Conservation (phyloP, 2,113 vertebrate species). For the Henicopernis longicauda region DNA sequence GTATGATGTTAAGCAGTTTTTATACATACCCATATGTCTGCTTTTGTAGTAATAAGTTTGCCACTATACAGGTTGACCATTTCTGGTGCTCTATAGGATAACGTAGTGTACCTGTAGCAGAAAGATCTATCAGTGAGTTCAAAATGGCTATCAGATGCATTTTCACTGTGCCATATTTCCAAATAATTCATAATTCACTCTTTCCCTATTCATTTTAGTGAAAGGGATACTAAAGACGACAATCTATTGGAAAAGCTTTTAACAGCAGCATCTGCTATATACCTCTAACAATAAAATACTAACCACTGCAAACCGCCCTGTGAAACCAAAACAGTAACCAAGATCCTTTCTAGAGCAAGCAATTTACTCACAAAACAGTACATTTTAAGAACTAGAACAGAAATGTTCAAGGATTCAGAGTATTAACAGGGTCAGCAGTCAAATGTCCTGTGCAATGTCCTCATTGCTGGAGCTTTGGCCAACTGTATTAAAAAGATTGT, state of each 20-base stretch:
- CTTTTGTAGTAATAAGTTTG: constrained; percentile 94
- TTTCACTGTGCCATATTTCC: background rate
- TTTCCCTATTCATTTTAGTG: background rate
- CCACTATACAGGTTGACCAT: constrained; percentile 98
- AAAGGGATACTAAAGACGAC: background rate
- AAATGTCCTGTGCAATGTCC: background rate
- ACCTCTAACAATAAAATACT: background rate
- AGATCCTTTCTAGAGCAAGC: background rate
- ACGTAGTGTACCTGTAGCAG: constrained; percentile 88
- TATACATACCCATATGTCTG: constrained; percentile 92
- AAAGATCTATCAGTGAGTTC: background rate
- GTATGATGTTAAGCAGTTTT: fast-evolving
- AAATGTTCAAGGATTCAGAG: background rate
- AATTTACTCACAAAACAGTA: background rate
- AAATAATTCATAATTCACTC: background rate
- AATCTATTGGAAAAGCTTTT: background rate
- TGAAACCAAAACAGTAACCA: background rate
- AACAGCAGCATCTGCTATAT: background rate
- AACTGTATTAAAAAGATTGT: background rate
- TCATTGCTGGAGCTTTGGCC: background rate
- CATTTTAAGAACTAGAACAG: background rate
- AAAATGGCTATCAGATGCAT: background rate
- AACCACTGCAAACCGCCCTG: background rate
- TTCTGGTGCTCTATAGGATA: constrained; percentile 97
- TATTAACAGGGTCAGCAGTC: background rate